phyloP scores from a whole-genome alignment of 1,140 invertebrate genomes.

The Aradophagus sp. region DNA sequence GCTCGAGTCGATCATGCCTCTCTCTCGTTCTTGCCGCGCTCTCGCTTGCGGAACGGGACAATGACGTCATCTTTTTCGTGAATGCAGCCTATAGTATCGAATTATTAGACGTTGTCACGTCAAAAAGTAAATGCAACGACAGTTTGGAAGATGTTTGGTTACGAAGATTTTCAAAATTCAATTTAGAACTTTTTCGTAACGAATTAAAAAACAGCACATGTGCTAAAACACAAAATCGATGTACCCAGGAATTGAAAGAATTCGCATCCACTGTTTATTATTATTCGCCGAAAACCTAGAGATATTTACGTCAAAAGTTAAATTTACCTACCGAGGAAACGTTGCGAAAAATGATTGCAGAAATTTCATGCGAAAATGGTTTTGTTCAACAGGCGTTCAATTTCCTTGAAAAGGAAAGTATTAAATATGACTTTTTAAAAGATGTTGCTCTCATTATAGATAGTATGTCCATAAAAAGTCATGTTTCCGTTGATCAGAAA shows the following conservation, averaged over 20 bases:
- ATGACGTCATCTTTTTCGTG: no score
- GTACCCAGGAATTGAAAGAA: conserved; percentile 9
- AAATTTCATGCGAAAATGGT: conserved; percentile 11
- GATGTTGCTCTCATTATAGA: conserved; percentile 23
- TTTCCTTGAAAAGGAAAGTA: conserved; percentile 6
- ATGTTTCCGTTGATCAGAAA: conserved; percentile 15
- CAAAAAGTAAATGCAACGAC: conserved; percentile 12
- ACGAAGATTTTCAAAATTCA: not conserved
- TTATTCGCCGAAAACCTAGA: conserved; percentile 28
- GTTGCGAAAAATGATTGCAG: conserved; percentile 15
- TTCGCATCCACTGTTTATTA: conserved; percentile 19
- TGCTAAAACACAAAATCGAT: conserved; percentile 9
- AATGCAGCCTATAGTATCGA: no score
- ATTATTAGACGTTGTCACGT: no score
- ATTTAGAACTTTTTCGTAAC: conserved; percentile 1
- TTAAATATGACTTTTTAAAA: conserved; percentile 14
- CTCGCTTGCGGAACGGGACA: no score
- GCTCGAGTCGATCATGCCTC: no score
- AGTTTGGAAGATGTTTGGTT: conserved; percentile 5
- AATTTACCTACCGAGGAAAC: conserved; percentile 16
- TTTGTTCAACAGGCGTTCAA: conserved; percentile 20
- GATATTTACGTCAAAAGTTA: conserved; percentile 16
- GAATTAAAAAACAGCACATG: conserved; percentile 4
- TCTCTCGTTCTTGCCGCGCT: no score
- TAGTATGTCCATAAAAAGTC: conserved; percentile 24